Conservation (phyloP, 1,140 invertebrate species). For the Ptiloglossa arizonensis region DNA sequence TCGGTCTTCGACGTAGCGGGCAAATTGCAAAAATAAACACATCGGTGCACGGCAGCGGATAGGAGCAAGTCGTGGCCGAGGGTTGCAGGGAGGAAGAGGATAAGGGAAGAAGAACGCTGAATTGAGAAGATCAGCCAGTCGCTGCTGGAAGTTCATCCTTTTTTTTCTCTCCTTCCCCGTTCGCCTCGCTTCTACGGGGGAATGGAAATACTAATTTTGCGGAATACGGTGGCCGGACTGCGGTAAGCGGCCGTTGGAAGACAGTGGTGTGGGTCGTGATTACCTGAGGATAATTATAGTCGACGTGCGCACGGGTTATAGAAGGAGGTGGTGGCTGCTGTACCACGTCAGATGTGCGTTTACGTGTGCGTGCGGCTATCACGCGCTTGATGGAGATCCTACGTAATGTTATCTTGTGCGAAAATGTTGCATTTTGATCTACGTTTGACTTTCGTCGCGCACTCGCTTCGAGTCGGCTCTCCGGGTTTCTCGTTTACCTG, state of each 20-base stretch:
- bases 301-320: slow-evolving; percentile 77
- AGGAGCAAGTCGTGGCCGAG: slow-evolving; percentile 39
- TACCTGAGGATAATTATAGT: slow-evolving; percentile 82
- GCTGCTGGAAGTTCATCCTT: slow-evolving; percentile 60
- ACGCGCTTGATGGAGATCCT: slow-evolving; percentile 53
- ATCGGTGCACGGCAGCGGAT: slow-evolving; percentile 44
- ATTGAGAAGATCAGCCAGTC: slow-evolving; percentile 55
- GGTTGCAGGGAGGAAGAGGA: slow-evolving; percentile 53
- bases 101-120: slow-evolving; percentile 36
- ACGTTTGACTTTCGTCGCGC: not conserved
- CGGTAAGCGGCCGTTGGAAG: slow-evolving; percentile 78
- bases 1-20: slow-evolving; percentile 74
- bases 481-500: too few species aligned
- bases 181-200: slow-evolving; percentile 71
- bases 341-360: slow-evolving; percentile 54
- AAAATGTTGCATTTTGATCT: slow-evolving; percentile 23
- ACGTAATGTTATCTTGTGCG: slow-evolving; percentile 52
- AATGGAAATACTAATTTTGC: slow-evolving; percentile 83
- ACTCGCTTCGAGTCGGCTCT: too few species aligned
- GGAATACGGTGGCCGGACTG: slow-evolving; percentile 81
- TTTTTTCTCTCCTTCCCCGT: slow-evolving; percentile 49
- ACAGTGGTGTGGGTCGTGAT: slow-evolving; percentile 79
- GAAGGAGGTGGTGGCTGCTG: slow-evolving; percentile 68
- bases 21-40: slow-evolving; percentile 82
- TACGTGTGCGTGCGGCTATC: slow-evolving; percentile 67